Percentiles rank a stretch among this genome's conserved stretches.
Evolutionary conservation across 2,888 invertebrate genomes (phyloP).

Genomic region (Noctua janthe): DNA sequence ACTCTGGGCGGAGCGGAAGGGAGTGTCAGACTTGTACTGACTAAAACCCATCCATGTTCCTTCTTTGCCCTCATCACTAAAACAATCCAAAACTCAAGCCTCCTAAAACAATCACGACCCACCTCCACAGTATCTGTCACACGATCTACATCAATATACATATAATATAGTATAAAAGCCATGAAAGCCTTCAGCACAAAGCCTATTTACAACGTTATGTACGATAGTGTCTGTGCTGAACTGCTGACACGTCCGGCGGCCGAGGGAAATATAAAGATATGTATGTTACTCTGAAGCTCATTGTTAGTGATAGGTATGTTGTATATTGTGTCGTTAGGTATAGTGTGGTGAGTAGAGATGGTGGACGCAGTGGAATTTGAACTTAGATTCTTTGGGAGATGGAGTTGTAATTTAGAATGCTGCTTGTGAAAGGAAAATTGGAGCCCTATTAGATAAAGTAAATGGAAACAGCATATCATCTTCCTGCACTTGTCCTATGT

Average conservation of each 20-base stretch:
- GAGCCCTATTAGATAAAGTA: not conserved
- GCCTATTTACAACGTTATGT: conserved; percentile 36
- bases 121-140: conserved; percentile 9
- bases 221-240: conserved; percentile 47
- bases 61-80: too few species aligned
- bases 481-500: too few species aligned
- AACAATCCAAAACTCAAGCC: conserved; percentile 16
- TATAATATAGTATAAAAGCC: conserved; percentile 23
- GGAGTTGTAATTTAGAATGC: not conserved
- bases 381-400: not conserved
- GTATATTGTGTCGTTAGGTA: not conserved
- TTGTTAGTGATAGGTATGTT: conserved; percentile 40
- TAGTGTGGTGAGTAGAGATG: not conserved
- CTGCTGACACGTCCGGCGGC: conserved; percentile 56
- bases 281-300: conserved; percentile 30
- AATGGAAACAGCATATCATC: not conserved
- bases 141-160: conserved; percentile 25
- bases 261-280: conserved; percentile 53
- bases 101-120: conserved; percentile 41
- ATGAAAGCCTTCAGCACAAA: conserved; percentile 50
- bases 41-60: too few species aligned
- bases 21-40: too few species aligned
- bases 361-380: not conserved
- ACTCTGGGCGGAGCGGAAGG: too few species aligned
- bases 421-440: not conserved